Conservation (phyloP, 2,797 vertebrate genomes). For the Kryptopterus vitreolus region DNA sequence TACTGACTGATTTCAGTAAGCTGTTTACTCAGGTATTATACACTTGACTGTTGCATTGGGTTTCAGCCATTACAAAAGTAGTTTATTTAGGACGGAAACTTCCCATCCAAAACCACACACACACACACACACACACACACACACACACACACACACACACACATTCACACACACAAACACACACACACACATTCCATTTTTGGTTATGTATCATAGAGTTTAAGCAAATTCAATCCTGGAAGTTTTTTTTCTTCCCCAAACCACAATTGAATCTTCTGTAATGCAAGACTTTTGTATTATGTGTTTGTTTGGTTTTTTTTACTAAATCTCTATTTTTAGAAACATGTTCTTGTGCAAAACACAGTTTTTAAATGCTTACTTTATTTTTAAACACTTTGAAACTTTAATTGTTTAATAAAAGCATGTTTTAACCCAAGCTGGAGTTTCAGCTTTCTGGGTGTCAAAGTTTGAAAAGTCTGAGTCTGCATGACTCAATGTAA, state of each 20-base stretch:
- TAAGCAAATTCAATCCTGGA: slow-evolving; percentile 2
- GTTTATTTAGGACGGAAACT: no score
- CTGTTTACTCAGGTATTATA: neutral
- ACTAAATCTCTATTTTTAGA: neutral
- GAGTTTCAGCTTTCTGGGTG: neutral
- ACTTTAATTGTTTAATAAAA: neutral
- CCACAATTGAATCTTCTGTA: neutral
- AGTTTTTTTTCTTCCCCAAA: neutral
- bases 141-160: no score
- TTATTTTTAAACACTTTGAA: no score
- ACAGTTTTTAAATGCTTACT: slow-evolving; percentile 7
- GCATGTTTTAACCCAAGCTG: neutral
- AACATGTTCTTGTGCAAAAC: neutral
- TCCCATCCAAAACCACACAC: neutral
- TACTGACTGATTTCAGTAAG: no score
- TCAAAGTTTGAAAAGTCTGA: neutral
- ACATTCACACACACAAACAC: no score
- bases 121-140: no score
- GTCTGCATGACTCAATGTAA: neutral
- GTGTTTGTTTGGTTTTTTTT: neutral
- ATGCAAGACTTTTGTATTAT: neutral
- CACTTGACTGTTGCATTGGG: neutral
- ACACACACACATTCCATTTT: neutral
- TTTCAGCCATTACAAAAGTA: neutral
- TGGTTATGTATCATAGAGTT: neutral